These are phyloP conservation scores for Caerostris darwini DNA, from an alignment of 1,140 invertebrate genomes.

Conservation along the genomic window DNA sequence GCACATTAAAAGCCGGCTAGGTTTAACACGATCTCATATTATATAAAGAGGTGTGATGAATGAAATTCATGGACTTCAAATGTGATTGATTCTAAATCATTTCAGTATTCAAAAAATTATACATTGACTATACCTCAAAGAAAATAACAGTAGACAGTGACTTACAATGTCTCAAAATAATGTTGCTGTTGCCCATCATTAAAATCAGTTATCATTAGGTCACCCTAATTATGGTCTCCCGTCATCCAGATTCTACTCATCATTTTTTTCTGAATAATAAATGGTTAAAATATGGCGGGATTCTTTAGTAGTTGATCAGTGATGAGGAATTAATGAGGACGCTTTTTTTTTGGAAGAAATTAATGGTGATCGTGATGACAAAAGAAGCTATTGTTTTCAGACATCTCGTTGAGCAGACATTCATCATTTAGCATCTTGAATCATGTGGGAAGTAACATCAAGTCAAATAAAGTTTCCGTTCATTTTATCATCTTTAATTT, in stretches of 20 bases:
- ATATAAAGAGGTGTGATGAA: background rate
- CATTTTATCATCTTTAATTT: too few species aligned
- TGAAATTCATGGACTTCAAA: background rate
- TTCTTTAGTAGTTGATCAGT: background rate
- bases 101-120: background rate
- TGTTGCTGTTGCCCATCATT: background rate
- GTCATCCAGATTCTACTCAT: too few species aligned
- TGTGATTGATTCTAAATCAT: conserved; percentile 13
- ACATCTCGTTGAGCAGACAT: too few species aligned
- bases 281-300: background rate
- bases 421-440: too few species aligned
- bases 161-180: background rate
- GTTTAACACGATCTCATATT: conserved; percentile 11
- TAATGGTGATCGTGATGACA: too few species aligned
- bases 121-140: background rate
- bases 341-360: background rate
- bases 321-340: background rate
- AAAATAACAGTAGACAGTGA: too few species aligned
- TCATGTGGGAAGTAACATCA: too few species aligned
- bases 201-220: conserved; percentile 6
- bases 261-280: background rate
- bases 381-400: too few species aligned
- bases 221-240: background rate
- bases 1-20: background rate
- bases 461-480: too few species aligned